A percentile compares a stretch with the other conserved stretches of the same genome.
Evolutionary conservation across 2,888 invertebrate species (phyloP).

Genomic region (Dynastes tityus): DNA sequence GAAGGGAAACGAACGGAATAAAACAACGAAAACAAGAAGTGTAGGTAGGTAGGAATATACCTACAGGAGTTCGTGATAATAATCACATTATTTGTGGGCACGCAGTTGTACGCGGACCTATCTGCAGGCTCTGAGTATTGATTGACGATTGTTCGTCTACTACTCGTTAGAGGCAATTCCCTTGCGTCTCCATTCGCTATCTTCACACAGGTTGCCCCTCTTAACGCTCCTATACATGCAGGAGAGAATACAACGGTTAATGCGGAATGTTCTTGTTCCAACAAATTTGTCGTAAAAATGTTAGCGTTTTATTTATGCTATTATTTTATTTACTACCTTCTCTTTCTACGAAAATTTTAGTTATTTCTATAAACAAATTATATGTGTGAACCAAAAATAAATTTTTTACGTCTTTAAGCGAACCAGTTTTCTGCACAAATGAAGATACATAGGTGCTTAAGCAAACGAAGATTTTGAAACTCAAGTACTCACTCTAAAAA

Average conservation of each 20-base stretch:
- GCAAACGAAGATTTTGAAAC: no score
- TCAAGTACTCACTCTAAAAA: no score
- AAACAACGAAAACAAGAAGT: slow-evolving; percentile 41
- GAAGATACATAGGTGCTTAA: no score
- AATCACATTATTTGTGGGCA: slow-evolving; percentile 65
- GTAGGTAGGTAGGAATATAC: slow-evolving; percentile 8
- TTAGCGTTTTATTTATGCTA: not conserved
- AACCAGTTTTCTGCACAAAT: no score
- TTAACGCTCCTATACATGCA: slow-evolving; percentile 52
- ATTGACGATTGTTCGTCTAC: slow-evolving; percentile 67
- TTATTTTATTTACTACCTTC: no score
- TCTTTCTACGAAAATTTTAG: no score
- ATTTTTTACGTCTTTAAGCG: no score
- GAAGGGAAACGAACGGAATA: slow-evolving; percentile 19
- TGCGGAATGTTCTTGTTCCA: not conserved
- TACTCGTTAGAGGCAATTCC: slow-evolving; percentile 65
- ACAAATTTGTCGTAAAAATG: not conserved
- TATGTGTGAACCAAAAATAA: no score
- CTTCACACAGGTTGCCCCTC: slow-evolving; percentile 62
- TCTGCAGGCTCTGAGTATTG: slow-evolving; percentile 62
- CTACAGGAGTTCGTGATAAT: slow-evolving; percentile 58
- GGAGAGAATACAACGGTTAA: not conserved
- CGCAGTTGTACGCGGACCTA: slow-evolving; percentile 58
- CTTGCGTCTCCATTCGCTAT: slow-evolving; percentile 62
- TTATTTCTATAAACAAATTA: no score